Evolutionary conservation across 1,140 invertebrate species (phyloP).

Genomic region (Rhynchophorus ferrugineus): DNA sequence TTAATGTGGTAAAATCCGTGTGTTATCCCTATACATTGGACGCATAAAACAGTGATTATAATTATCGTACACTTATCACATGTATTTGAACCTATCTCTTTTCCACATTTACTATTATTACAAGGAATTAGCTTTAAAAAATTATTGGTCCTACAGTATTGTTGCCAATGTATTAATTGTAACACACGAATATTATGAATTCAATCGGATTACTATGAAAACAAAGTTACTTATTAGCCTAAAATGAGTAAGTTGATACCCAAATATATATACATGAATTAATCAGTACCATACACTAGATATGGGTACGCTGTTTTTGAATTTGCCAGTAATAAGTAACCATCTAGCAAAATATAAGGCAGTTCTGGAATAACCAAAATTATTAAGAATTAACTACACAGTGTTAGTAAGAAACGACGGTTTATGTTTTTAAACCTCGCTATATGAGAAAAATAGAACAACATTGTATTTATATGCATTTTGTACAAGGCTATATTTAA

Average conservation of each 20-base stretch:
- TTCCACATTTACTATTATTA: too few species aligned
- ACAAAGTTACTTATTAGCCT: constrained; percentile 9
- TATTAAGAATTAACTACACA: neutral
- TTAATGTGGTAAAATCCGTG: neutral
- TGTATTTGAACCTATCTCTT: too few species aligned
- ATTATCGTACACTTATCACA: too few species aligned
- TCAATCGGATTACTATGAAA: constrained; percentile 1
- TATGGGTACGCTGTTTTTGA: constrained; percentile 1
- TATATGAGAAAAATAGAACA: neutral
- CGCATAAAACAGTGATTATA: too few species aligned
- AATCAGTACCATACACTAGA: constrained; percentile 9
- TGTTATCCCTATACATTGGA: constrained; percentile 4
- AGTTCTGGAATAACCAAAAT: constrained; percentile 3
- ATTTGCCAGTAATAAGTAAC: constrained; percentile 7
- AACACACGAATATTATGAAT: neutral
- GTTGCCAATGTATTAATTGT: neutral
- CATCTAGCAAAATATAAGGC: constrained; percentile 13
- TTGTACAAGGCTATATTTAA: neutral
- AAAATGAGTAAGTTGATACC: constrained; percentile 13
- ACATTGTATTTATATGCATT: neutral
- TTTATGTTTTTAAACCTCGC: neutral
- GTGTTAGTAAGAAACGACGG: neutral
- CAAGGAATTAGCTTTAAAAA: constrained; percentile 6
- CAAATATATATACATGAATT: constrained; percentile 14
- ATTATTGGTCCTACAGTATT: neutral